Base-by-base conservation (phyloP, 2,888 invertebrate genomes). In the Xestia c-nigrum region DNA sequence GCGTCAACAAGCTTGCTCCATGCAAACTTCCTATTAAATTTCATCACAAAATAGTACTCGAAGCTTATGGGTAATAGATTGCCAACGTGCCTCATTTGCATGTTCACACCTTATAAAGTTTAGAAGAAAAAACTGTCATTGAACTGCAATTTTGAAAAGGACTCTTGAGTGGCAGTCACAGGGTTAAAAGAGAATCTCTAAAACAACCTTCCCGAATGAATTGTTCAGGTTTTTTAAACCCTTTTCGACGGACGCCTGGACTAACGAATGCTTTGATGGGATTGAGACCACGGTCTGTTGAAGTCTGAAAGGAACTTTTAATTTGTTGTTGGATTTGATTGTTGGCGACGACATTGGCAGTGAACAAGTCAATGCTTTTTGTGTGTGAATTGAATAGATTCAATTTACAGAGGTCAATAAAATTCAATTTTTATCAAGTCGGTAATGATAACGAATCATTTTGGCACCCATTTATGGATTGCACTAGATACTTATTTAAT, bases 231-330 rank as follows among this genome's bases (percentile, higher is more conserved):
- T 72, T 85, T 85, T 85, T 83, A 61, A 72, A 57, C 57, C 69
- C 50, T 83, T 85, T 77, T 59, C 66, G 52, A 52, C 31, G 21
- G 66, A 63, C 55, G 74, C 59, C 67, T 76, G 66, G 70, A 76
- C 81, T 86, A 85, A 84, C 80, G 80, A 85, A 65, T 46, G 63
- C 80, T 80, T 80, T 78, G 72, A 74, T 67, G 65, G 68, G 64
- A 77, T 80, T 77, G 66, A 66, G 68, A 19, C 68, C 46, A 46
- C 52, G 52, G 38, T 55, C 47, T 14, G 67, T 43, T 79, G 57
- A 24, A 70, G 31, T 70, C 50, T 46, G 24, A 71, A 83, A 71
- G 59, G 63, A 14, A 65, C 5, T 38, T 67, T 66, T 52, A 4
- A 21, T 68, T 63, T 79, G 70, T 66, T 78, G 69, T 64, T 63